Base-by-base conservation (phyloP, 2,888 invertebrate genomes). In the Xestoiulus laeticollis region DNA sequence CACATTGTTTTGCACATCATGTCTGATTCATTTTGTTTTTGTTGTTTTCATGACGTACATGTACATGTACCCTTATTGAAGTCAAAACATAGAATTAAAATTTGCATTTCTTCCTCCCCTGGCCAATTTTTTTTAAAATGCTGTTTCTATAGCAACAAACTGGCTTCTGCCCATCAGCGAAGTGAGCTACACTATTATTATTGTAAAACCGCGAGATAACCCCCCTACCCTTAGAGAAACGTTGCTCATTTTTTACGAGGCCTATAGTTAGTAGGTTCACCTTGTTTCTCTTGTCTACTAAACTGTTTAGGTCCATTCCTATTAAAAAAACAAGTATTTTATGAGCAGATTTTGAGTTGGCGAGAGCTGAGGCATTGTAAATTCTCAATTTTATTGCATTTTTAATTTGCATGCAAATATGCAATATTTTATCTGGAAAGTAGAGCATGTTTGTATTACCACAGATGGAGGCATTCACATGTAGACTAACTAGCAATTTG, bases 131-230 rank as follows among this genome's bases (percentile, higher is more conserved):
- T 8, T 68, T 68, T 8, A 68, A 68, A 68, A 26, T 68, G 59
- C 22, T 26, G 59, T 68, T 22, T 68, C 59, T 68, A 68, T 68
- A 68, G 59, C 59, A 68, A 68, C 59, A 22, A 26, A n/a, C 59
- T 68, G 59, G 59, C 22, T 68, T 68, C 59, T 68, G 59, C 59
- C 59, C 59, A 22, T 68, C 59, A 68, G 59, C 59, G 59, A n/a
- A 22, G 59, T 68, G 59, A n/a, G 59, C 59, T 68, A 68, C 59
- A 68, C 59, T 68, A 68, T 68, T 68, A 68, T 68, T 68, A 68
- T 68, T 22, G 59, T 6, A 22, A 68, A 68, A 68, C 59, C 59
- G 59, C 59, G 59, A 68, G 22, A 68, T 68, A 8, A 68, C 0
- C 22, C 59, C 38, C 38, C n/a, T n/a, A n/a, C n/a, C 59, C 59